These are phyloP conservation scores for Parnassius smintheus DNA, from an alignment of 2,888 invertebrate genomes.

Conservation along the genomic window DNA sequence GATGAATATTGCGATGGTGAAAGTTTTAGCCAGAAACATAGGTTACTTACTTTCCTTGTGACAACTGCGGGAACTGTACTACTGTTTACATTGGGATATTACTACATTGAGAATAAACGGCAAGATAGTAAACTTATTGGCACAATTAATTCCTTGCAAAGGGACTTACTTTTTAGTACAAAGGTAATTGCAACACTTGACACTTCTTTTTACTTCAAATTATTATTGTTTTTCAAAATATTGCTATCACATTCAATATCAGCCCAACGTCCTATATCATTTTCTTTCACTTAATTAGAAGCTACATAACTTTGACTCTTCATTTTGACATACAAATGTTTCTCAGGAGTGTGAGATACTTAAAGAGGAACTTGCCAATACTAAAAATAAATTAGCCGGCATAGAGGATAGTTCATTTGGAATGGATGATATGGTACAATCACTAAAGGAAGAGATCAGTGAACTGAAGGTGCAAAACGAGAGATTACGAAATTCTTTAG, in stretches of 20 bases:
- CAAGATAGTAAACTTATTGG: constrained; percentile 86
- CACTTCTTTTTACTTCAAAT: no score
- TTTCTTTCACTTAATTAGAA: no score
- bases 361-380: constrained; percentile 82
- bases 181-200: constrained; percentile 57
- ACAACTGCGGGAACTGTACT: constrained; percentile 87
- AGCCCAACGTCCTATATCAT: no score
- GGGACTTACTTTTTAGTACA: constrained; percentile 73
- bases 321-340: no score
- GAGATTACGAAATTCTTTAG: constrained; percentile 83
- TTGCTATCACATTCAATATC: no score
- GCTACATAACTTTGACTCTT: no score
- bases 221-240: no score
- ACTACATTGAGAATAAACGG: constrained; percentile 88
- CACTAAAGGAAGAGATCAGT: constrained; percentile 84
- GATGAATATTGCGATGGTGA: constrained; percentile 70
- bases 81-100: constrained; percentile 88
- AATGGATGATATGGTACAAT: constrained; percentile 86
- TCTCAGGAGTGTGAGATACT: constrained; percentile 84
- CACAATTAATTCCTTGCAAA: constrained; percentile 78
- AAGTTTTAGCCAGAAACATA: constrained; percentile 56
- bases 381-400: constrained; percentile 81
- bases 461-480: constrained; percentile 80
- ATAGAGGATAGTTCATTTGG: constrained; percentile 87
- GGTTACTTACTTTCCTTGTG: constrained; percentile 80